Evolutionary conservation across 2,113 vertebrate genomes (phyloP).

Genomic region (Cygnus buccinator): DNA sequence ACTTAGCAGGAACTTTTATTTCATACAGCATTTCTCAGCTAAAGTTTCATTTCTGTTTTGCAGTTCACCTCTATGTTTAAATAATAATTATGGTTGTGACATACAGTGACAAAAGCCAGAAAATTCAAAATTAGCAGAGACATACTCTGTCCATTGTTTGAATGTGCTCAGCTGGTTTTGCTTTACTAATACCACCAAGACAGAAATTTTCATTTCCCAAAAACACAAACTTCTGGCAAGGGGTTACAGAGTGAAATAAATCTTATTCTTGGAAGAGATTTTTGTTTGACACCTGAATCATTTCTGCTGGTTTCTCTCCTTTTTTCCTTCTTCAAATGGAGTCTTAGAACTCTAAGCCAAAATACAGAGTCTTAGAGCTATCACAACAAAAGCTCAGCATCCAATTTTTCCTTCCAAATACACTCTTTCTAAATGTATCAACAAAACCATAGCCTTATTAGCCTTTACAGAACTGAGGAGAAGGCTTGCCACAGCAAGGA

Average conservation of each 20-base stretch:
- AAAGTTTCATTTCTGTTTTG: slow-evolving; percentile 17
- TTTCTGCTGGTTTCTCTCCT: slow-evolving; percentile 58
- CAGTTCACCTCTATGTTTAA: slow-evolving; percentile 53
- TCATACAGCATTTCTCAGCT: slow-evolving; percentile 7
- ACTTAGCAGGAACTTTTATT: background rate
- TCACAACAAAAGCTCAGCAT: slow-evolving; percentile 63
- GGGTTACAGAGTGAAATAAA: slow-evolving; percentile 67
- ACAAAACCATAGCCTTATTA: background rate
- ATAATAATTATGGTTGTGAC: slow-evolving; percentile 36
- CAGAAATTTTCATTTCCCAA: slow-evolving; percentile 60
- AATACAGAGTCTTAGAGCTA: slow-evolving; percentile 35
- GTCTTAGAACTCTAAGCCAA: slow-evolving; percentile 54
- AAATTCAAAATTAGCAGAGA: slow-evolving; percentile 61
- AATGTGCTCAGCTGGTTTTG: slow-evolving; percentile 69
- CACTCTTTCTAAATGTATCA: background rate
- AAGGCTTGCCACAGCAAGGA: background rate
- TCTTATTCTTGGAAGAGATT: slow-evolving; percentile 74
- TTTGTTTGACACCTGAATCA: slow-evolving; percentile 72
- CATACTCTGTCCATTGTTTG: slow-evolving; percentile 48
- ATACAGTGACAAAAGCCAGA: slow-evolving; percentile 60
- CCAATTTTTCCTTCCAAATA: slow-evolving; percentile 54
- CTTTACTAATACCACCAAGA: slow-evolving; percentile 66
- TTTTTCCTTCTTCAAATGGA: slow-evolving; percentile 47
- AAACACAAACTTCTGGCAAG: slow-evolving; percentile 64
- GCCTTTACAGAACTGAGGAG: background rate